Evolutionary conservation across 2,113 vertebrate genomes (phyloP).

Genomic region (Syrmaticus mikado): DNA sequence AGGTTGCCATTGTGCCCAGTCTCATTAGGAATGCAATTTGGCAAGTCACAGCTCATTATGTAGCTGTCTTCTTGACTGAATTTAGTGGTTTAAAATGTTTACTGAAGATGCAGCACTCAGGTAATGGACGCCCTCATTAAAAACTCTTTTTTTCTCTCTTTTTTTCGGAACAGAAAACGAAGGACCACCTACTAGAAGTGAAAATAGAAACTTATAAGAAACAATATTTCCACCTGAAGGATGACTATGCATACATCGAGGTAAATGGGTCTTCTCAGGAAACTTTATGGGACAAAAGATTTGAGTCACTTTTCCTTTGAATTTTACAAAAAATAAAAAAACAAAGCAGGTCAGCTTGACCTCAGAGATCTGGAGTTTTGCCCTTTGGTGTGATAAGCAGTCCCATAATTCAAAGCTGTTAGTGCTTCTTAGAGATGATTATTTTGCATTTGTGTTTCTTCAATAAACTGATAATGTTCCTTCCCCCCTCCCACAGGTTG

Average conservation of each 20-base stretch:
- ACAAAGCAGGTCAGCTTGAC: not conserved
- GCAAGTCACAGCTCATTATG: not conserved
- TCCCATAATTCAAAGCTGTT: rapidly evolving
- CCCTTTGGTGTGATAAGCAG: not conserved
- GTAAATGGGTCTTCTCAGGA: constrained; percentile 59
- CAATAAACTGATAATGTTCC: not conserved
- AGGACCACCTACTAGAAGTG: constrained; percentile 90
- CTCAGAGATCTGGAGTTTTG: not conserved
- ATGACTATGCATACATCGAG: constrained; percentile 89
- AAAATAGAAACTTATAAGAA: constrained; percentile 89
- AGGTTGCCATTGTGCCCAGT: not conserved
- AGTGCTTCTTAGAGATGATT: not conserved
- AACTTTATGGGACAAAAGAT: not conserved
- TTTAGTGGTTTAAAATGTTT: constrained; percentile 15
- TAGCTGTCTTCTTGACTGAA: not conserved
- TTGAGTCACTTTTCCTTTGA: not conserved
- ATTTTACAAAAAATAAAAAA: not conserved
- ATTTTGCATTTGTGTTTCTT: not conserved
- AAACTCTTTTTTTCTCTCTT: not conserved
- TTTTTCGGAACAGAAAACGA: constrained; percentile 75
- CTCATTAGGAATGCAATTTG: constrained; percentile 14
- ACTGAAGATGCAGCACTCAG: not conserved
- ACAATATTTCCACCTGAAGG: constrained; percentile 90
- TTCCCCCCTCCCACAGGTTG: constrained; percentile 79
- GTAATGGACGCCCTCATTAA: not conserved